These are phyloP conservation scores for Vollenhovia emeryi DNA, from an alignment of 1,140 invertebrate species.

Conservation along the genomic window DNA sequence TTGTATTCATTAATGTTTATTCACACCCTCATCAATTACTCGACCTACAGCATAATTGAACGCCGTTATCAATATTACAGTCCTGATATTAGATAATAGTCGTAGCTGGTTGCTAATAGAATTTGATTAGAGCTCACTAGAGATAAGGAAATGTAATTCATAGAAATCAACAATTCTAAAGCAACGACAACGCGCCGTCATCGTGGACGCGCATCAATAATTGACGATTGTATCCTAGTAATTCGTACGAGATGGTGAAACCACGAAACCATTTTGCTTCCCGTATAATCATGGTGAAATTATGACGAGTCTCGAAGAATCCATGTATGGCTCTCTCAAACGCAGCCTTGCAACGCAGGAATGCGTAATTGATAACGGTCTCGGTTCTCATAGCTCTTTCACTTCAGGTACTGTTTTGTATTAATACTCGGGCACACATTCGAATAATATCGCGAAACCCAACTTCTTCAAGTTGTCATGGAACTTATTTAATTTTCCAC, in stretches of 20 bases:
- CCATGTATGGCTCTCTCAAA: slow-evolving; percentile 29
- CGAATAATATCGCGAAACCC: slow-evolving; percentile 36
- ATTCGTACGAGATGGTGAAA: slow-evolving; percentile 43
- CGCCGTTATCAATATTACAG: slow-evolving; percentile 41
- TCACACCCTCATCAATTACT: neutral
- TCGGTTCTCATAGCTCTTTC: slow-evolving; percentile 54
- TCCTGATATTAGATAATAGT: slow-evolving; percentile 5
- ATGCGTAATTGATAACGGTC: slow-evolving; percentile 67
- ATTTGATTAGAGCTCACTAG: slow-evolving; percentile 28
- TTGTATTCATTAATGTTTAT: neutral
- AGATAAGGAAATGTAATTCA: slow-evolving; percentile 36
- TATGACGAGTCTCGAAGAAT: slow-evolving; percentile 10
- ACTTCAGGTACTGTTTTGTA: slow-evolving; percentile 57
- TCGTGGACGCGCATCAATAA: slow-evolving; percentile 27
- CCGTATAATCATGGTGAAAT: slow-evolving; percentile 50
- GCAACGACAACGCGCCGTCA: slow-evolving; percentile 4
- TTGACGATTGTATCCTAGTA: slow-evolving; percentile 36
- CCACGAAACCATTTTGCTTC: slow-evolving; percentile 42
- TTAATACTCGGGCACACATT: slow-evolving; percentile 31
- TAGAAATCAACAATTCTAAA: slow-evolving; percentile 5
- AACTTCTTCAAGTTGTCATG: slow-evolving; percentile 9
- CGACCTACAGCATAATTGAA: slow-evolving; percentile 12
- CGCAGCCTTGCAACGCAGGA: slow-evolving; percentile 35
- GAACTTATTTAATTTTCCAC: neutral
- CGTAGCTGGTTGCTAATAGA: slow-evolving; percentile 19